Evolutionary conservation across 2,113 vertebrate genomes (phyloP).

Genomic region (Sardina pilchardus): DNA sequence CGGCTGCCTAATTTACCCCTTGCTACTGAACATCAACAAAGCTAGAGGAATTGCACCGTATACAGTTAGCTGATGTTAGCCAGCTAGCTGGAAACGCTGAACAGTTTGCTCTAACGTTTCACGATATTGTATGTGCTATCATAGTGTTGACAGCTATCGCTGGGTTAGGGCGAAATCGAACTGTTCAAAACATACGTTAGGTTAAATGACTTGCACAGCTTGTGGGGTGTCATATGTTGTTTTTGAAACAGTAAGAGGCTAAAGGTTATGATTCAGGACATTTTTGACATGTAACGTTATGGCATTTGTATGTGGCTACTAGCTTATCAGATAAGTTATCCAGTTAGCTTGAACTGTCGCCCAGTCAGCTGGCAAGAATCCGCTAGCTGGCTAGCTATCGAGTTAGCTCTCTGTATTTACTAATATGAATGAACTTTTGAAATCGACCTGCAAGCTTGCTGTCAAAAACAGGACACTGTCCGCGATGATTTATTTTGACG

Average conservation of each 20-base stretch:
- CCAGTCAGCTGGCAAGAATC: conserved; percentile 39
- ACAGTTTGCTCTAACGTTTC: not conserved
- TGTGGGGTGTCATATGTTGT: not conserved
- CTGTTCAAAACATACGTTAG: not conserved
- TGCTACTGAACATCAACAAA: not conserved
- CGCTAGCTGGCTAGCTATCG: conserved; percentile 32
- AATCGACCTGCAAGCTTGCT: not conserved
- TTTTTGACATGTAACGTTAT: not conserved
- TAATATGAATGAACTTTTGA: not conserved
- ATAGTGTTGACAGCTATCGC: not conserved
- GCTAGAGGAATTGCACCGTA: not conserved
- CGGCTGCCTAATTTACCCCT: not conserved
- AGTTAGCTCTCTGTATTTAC: not conserved
- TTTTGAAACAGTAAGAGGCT: not conserved
- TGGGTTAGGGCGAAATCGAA: not conserved
- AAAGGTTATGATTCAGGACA: not conserved
- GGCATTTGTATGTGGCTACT: not conserved
- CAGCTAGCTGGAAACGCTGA: not conserved
- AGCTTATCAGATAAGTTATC: not conserved
- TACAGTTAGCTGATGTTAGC: conserved; percentile 1
- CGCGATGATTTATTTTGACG: not conserved
- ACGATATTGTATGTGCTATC: not conserved
- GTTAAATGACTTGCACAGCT: not conserved
- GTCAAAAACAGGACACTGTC: not conserved
- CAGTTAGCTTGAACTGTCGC: not conserved